phyloP scores from a whole-genome alignment of 2,888 invertebrate genomes.

The Dysmachus trigonus region DNA sequence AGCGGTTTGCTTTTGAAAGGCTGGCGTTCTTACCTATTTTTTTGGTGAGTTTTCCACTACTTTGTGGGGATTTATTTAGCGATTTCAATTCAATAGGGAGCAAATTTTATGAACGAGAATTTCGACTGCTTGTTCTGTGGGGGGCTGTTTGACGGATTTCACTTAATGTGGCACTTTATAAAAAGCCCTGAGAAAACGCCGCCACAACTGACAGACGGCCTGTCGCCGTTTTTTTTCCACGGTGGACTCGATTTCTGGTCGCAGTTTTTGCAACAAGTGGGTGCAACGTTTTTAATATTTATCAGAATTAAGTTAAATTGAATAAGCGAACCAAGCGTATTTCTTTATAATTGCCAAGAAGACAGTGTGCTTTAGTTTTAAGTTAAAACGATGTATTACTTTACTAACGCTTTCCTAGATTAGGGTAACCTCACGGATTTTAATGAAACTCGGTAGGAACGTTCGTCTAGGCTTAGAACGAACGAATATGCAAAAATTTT shows the following conservation, averaged over 20 bases:
- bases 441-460: no score
- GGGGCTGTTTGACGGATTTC: neutral
- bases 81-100: neutral
- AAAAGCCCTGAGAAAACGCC: neutral
- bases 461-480: no score
- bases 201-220: neutral
- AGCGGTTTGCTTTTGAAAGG: neutral
- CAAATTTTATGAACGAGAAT: slow-evolving; percentile 18
- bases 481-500: no score
- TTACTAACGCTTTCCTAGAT: no score
- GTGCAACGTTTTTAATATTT: neutral
- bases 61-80: neutral
- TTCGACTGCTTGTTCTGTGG: neutral
- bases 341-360: neutral
- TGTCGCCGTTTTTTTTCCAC: neutral
- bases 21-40: neutral
- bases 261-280: neutral
- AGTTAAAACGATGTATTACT: no score
- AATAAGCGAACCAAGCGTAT: neutral
- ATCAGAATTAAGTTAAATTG: neutral
- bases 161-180: neutral
- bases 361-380: no score
- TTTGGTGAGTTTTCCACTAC: no score
- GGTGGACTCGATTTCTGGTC: neutral
- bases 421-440: no score